Conservation (phyloP, 92 coral and sea anemone genomes). For the Pocillopora meandrina region DNA sequence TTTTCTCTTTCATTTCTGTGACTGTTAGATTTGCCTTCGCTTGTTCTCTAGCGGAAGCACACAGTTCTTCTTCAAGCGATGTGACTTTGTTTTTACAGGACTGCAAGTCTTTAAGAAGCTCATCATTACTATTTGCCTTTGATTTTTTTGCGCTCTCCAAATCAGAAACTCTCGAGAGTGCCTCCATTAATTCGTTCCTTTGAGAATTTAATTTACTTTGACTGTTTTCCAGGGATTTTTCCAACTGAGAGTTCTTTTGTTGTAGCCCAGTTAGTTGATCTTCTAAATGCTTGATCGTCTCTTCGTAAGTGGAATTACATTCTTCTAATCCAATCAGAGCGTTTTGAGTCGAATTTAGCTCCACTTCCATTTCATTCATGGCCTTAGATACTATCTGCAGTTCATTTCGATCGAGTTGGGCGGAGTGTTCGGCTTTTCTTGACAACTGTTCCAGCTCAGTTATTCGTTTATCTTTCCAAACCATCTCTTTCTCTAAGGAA, state of each 20-base stretch:
- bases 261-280: constrained; percentile 18
- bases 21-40: constrained; percentile 32
- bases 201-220: constrained; percentile 38
- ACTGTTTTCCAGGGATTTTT: constrained; percentile 30
- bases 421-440: constrained; percentile 17
- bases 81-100: constrained; percentile 39
- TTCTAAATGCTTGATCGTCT: constrained; percentile 34
- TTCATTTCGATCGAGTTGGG: constrained; percentile 38
- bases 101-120: constrained; percentile 41
- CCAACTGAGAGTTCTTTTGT: constrained; percentile 34
- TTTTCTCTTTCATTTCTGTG: constrained; percentile 37
- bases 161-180: constrained; percentile 45
- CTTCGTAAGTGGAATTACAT: constrained; percentile 48
- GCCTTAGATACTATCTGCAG: constrained; percentile 6
- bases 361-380: constrained; percentile 37
- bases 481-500: constrained; percentile 76
- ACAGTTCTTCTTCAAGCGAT: constrained; percentile 44
- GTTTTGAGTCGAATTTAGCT: constrained; percentile 20
- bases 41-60: constrained; percentile 44
- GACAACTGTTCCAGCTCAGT: constrained; percentile 26
- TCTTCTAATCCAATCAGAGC: constrained; percentile 33
- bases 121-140: constrained; percentile 31
- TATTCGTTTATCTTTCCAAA: constrained; percentile 31
- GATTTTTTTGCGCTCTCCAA: constrained; percentile 39
- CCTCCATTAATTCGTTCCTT: constrained; percentile 34